Percentiles rank a stretch among this genome's conserved stretches.
phyloP scores from a whole-genome alignment of 2,113 vertebrate species.

The Excalfactoria chinensis region DNA sequence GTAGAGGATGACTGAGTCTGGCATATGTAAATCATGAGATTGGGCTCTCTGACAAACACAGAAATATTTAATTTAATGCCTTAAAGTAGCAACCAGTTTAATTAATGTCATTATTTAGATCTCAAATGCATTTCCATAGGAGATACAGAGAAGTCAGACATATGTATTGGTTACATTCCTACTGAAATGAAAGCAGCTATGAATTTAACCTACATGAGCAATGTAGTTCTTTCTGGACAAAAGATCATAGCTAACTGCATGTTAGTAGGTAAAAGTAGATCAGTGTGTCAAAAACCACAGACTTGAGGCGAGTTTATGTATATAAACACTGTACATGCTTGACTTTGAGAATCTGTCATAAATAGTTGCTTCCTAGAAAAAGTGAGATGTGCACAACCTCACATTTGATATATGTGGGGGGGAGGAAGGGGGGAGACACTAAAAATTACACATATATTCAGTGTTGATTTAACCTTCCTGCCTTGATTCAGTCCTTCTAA shows the following conservation, averaged over 20 bases:
- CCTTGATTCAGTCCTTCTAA: neutral
- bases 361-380: neutral
- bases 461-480: neutral
- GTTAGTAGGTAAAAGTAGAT: neutral
- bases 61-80: neutral
- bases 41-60: neutral
- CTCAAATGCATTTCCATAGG: neutral
- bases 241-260: neutral
- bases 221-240: neutral
- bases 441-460: neutral
- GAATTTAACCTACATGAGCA: neutral
- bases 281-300: neutral
- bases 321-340: neutral
- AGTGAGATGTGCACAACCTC: neutral
- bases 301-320: neutral
- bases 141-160: neutral
- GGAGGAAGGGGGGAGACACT: neutral
- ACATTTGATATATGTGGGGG: neutral
- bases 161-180: neutral
- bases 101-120: neutral
- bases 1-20: neutral
- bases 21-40: neutral
- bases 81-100: neutral
- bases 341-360: neutral
- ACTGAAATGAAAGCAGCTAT: neutral